Evolutionary conservation across 2,113 vertebrate genomes (phyloP).

Genomic region (Prionailurus bengalensis): DNA sequence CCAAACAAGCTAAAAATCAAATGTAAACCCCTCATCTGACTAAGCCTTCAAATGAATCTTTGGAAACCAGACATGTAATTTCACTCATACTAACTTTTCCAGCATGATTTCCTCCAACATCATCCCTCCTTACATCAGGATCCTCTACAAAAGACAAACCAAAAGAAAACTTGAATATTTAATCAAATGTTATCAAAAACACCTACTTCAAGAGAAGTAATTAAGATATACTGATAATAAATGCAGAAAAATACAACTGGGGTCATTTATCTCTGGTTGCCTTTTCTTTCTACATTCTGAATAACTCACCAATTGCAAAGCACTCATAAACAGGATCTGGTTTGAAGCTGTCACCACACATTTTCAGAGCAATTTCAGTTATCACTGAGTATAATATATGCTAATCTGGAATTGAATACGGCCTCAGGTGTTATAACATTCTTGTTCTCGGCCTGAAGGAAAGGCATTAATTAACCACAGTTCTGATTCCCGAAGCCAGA

Average conservation of each 20-base stretch:
- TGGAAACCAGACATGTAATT: not conserved
- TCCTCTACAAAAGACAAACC: not conserved
- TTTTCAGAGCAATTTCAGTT: conserved; percentile 4
- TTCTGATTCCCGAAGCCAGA: not conserved
- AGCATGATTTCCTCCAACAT: not conserved
- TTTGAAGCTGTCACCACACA: not conserved
- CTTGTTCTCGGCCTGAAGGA: conserved; percentile 14
- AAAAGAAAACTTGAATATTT: not conserved
- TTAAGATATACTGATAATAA: conserved; percentile 32
- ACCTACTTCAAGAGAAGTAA: conserved; percentile 22
- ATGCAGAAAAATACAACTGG: not conserved
- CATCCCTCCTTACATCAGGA: conserved; percentile 38
- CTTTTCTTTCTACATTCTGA: not conserved
- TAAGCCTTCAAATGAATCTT: not conserved
- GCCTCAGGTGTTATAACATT: not conserved
- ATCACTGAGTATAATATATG: not conserved
- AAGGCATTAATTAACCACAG: conserved; percentile 13
- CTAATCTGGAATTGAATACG: not conserved
- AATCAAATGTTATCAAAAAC: not conserved
- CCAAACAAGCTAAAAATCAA: not conserved
- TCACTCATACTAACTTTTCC: not conserved
- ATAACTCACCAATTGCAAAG: not conserved
- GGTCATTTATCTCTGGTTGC: not conserved
- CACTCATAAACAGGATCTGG: not conserved
- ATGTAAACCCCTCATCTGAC: not conserved